phyloP scores from a whole-genome alignment of 2,113 vertebrate genomes.

The Triplophysa tibetana region DNA sequence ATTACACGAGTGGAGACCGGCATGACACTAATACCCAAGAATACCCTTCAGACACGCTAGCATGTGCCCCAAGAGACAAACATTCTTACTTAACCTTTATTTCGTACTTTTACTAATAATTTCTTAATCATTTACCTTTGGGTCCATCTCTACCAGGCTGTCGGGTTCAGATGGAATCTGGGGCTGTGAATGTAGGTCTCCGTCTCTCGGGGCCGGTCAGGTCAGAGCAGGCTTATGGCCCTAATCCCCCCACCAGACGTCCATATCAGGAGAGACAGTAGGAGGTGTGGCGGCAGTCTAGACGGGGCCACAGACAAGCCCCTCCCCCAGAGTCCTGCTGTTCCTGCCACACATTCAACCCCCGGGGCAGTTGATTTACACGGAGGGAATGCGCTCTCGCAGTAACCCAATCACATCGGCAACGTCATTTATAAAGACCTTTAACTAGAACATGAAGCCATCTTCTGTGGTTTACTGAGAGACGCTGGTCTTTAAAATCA shows the following conservation, averaged over 20 bases:
- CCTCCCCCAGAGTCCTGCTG: constrained; percentile 10
- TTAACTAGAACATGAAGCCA: neutral
- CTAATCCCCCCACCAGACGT: constrained; percentile 79
- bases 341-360: constrained; percentile 2
- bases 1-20: constrained; percentile 55
- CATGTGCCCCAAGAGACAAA: constrained; percentile 7
- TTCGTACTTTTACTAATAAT: neutral
- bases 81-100: neutral
- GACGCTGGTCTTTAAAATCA: no score
- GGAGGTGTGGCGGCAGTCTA: constrained; percentile 56
- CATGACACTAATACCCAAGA: constrained; percentile 57
- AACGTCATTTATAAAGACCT: neutral
- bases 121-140: neutral
- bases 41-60: constrained; percentile 14
- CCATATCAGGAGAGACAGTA: constrained; percentile 69
- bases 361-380: neutral
- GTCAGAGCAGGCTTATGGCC: constrained; percentile 74
- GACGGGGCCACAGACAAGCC: constrained; percentile 51
- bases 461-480: no score
- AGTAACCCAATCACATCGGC: neutral
- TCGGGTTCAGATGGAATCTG: constrained; percentile 60
- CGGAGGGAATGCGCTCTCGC: constrained; percentile 6
- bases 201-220: constrained; percentile 62
- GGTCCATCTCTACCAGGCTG: neutral
- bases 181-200: constrained; percentile 76